Conservation (phyloP, 2,113 vertebrate genomes). For the Lampris megalopsis region DNA sequence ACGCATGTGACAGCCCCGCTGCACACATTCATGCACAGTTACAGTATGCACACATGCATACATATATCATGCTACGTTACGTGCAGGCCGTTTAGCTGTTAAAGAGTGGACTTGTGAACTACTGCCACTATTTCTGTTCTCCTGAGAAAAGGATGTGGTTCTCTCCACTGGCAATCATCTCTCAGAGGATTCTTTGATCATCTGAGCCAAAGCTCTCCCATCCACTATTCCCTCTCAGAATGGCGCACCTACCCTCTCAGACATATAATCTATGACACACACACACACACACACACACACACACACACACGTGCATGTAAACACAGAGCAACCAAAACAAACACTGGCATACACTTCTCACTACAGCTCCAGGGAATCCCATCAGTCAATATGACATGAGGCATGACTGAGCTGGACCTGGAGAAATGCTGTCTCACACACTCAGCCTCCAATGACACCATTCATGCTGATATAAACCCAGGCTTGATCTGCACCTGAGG, state of each 20-base stretch:
- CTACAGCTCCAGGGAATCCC: conserved; percentile 74
- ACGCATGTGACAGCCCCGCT: conserved; percentile 62
- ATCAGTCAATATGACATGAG: conserved; percentile 78
- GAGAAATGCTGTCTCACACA: conserved; percentile 69
- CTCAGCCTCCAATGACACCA: conserved; percentile 61
- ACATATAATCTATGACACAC: conserved; percentile 42
- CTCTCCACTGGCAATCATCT: conserved; percentile 13
- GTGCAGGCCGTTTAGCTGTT: conserved; percentile 46
- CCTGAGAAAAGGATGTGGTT: conserved; percentile 30
- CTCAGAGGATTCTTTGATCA: conserved; percentile 39
- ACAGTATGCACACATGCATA: conserved; percentile 23
- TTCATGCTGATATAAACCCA: conserved; percentile 67
- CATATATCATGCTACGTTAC: conserved; percentile 34
- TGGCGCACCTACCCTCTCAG: conserved; percentile 35
- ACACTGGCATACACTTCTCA: conserved; percentile 71
- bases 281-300: conserved; percentile 4
- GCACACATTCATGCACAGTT: conserved; percentile 49
- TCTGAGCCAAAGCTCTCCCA: neutral
- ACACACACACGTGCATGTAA: conserved; percentile 50
- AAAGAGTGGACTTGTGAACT: conserved; percentile 26
- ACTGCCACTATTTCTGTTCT: conserved; percentile 41
- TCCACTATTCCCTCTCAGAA: conserved; percentile 46
- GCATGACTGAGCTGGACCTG: conserved; percentile 77
- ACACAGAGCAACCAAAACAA: conserved; percentile 73
- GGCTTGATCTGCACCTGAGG: conserved; percentile 51